These are phyloP conservation scores for Pristionchus japonicus DNA, from an alignment of 2,888 invertebrate species.

Conservation along the genomic window DNA sequence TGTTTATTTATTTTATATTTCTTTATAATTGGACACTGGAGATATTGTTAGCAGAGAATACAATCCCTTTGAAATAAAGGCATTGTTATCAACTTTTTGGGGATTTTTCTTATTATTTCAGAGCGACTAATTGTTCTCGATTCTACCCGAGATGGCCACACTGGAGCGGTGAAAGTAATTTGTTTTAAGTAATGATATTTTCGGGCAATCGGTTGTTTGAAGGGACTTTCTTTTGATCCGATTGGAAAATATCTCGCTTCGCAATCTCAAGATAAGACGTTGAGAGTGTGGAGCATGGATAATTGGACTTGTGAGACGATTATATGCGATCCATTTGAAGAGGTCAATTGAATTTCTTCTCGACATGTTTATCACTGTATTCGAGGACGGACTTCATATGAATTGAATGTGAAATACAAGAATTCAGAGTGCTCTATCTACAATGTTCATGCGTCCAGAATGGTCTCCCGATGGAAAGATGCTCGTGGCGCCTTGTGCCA, in stretches of 20 bases:
- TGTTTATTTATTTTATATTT: no score
- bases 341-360: slow-evolving; percentile 78
- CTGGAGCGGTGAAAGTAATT: slow-evolving; percentile 43
- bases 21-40: no score
- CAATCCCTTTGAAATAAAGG: no score
- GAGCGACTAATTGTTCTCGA: slow-evolving; percentile 41
- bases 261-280: slow-evolving; percentile 85
- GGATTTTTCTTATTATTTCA: neutral
- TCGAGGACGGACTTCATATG: neutral
- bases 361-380: no score
- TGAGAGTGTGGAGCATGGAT: slow-evolving; percentile 93
- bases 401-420: neutral
- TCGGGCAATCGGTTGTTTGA: slow-evolving; percentile 54
- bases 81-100: neutral
- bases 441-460: slow-evolving; percentile 65
- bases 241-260: slow-evolving; percentile 96
- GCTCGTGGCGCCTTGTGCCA: slow-evolving; percentile 95
- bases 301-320: slow-evolving; percentile 92
- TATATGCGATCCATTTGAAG: slow-evolving; percentile 92
- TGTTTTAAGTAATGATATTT: neutral
- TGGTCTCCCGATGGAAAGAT: slow-evolving; percentile 99
- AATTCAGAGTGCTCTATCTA: slow-evolving; percentile 59
- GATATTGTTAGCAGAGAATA: no score
- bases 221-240: slow-evolving; percentile 98
- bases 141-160: slow-evolving; percentile 39